Percentiles rank a stretch among this genome's conserved stretches.
Evolutionary conservation across 1,140 invertebrate species (phyloP).

Genomic region (Radopholus similis): DNA sequence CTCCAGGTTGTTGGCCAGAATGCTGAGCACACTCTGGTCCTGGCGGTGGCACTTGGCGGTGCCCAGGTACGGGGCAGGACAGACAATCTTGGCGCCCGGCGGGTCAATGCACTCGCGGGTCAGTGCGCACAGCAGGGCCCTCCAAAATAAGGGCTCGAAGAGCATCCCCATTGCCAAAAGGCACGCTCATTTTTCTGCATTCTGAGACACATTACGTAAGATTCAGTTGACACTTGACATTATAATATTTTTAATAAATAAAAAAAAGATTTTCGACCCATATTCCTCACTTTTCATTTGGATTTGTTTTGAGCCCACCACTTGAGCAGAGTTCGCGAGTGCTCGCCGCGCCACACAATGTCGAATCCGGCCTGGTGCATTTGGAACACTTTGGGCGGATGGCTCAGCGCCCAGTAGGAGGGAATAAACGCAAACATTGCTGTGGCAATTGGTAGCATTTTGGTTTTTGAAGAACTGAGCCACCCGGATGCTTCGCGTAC

Average conservation of each 20-base stretch:
- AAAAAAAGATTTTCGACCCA: no score
- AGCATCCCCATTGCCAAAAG: not conserved
- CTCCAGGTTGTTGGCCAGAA: slow-evolving; percentile 7
- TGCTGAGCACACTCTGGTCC: slow-evolving; percentile 3
- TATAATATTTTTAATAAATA: no score
- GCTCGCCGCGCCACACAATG: not conserved
- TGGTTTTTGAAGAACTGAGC: not conserved
- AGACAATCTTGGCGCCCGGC: not conserved
- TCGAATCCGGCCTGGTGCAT: not conserved
- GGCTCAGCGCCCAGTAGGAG: not conserved
- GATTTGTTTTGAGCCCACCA: not conserved
- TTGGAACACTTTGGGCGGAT: not conserved
- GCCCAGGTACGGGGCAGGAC: not conserved
- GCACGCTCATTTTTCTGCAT: no score
- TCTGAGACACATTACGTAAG: no score
- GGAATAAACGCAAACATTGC: slow-evolving; percentile 1
- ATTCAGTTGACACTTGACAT: no score
- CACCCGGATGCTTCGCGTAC: not conserved
- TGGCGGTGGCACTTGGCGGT: slow-evolving; percentile 2
- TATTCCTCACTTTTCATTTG: no score
- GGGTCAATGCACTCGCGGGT: slow-evolving; percentile 11
- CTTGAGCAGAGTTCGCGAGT: not conserved
- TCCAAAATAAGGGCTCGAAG: not conserved
- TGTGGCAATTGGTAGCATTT: not conserved
- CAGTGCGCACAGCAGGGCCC: slow-evolving; percentile 5